A percentile compares a stretch with the other conserved stretches of the same genome.
These are phyloP conservation scores for Morpho helenor DNA, from an alignment of 2,888 invertebrate genomes.

Conservation along the genomic window DNA sequence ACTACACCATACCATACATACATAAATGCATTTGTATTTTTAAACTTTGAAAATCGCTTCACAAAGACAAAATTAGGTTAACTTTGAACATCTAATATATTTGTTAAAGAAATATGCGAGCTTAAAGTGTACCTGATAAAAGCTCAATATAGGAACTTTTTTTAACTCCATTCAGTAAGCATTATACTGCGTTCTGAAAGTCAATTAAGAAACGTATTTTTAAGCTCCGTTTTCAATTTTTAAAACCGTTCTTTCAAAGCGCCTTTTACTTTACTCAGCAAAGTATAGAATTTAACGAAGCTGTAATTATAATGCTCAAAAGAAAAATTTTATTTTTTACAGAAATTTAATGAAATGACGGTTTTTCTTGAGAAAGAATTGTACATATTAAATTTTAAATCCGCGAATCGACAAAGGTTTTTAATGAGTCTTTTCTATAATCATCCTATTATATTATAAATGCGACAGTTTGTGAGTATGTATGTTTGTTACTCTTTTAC, in stretches of 20 bases:
- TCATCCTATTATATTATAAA: no score
- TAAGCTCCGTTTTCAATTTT: constrained; percentile 52
- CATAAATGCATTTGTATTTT: no score
- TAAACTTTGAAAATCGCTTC: no score
- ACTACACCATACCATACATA: no score
- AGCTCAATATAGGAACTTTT: constrained; percentile 27
- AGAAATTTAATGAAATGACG: constrained; percentile 51
- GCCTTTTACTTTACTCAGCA: constrained; percentile 56
- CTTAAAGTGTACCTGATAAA: constrained; percentile 18
- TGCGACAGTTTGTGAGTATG: no score
- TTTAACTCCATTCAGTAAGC: constrained; percentile 31
- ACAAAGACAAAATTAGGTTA: no score
- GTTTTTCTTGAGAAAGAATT: constrained; percentile 52
- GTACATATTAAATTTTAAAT: constrained; percentile 32
- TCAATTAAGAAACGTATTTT: constrained; percentile 46
- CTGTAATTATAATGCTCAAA: constrained; percentile 64
- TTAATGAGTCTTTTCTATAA: constrained; percentile 14
- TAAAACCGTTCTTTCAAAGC: constrained; percentile 54
- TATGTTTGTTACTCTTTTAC: no score
- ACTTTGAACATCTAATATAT: not conserved
- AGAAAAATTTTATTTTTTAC: constrained; percentile 47
- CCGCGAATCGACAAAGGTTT: constrained; percentile 30
- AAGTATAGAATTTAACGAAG: constrained; percentile 66
- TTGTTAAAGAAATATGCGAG: constrained; percentile 3
- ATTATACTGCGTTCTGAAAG: constrained; percentile 40